Evolutionary conservation across 2,797 vertebrate genomes (phyloP), one percentile per base, ranked within the genome.

Genomic region (Peromyscus eremicus): DNA sequence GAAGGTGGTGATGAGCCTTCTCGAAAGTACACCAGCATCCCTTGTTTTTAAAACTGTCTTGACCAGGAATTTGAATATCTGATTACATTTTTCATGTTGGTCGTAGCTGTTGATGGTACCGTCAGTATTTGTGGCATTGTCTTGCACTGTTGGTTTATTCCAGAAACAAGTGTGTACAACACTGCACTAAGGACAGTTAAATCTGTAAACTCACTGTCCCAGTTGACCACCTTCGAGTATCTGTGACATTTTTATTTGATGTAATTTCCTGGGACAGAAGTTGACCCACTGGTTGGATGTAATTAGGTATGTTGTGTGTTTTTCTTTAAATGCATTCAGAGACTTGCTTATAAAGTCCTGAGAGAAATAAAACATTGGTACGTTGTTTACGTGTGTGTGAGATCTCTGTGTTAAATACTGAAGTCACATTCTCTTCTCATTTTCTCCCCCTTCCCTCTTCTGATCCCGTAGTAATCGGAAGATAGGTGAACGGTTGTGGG

Each of bases 301-400:
- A 84, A 87, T 94, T 92, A 93, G 71, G 34, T 79, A 16, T 94
- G 49, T 46, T 46, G 32, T 83, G 49, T 88, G 17, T 57, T 57
- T 57, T 94, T 89, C 92, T 43, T 1, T 34, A 91, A 95, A 76
- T 95, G 71, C 40, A 71, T 89, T 94, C 64, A 93, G 64, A 75
- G 91, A 40, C 46, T 92, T 95, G 19, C 40, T 37, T 79, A 66
- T 90, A 79, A 94, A 91, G 21, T 71, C 52, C 27, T 89, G 46
- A 91, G 71, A 95, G 81, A 97, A 98, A 97, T 95, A 98, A 97
- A 97, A 81, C 75, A 81, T 89, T 90, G 77, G 16, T 92, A 9
- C 5, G 1, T 93, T 95, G 52, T 95, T 97, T 87, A 68, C 13
- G 89, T 32, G 32, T 73, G 32, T 73, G 5, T 94, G 87, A 89